Conservation (phyloP, 2,888 invertebrate genomes). For the Sialis fuliginosa region DNA sequence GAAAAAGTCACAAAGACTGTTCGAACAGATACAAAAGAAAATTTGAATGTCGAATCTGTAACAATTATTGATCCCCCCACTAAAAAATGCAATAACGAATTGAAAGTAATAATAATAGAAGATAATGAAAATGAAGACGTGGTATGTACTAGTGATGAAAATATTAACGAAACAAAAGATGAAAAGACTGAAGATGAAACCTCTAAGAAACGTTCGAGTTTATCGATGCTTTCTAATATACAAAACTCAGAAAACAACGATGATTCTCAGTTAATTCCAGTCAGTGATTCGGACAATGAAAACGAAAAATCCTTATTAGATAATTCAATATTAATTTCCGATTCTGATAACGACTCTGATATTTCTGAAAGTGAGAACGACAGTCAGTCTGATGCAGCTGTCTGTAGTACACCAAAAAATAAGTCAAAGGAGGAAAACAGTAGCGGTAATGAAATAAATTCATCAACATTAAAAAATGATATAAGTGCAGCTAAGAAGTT, state of each 20-base stretch:
- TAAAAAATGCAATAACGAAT: conserved; percentile 15
- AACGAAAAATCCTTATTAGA: background rate
- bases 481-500: conserved; percentile 13
- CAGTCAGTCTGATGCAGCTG: background rate
- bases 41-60: conserved; percentile 18
- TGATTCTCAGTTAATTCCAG: background rate
- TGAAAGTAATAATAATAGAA: conserved; percentile 15
- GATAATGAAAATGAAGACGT: conserved; percentile 4
- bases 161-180: conserved; percentile 7
- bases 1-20: conserved; percentile 19
- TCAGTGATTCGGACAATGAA: conserved; percentile 12
- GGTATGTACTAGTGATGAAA: conserved; percentile 8
- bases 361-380: background rate
- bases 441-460: conserved; percentile 1
- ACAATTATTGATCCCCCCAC: conserved; percentile 29
- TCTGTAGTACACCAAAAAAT: conserved; percentile 1
- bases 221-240: background rate
- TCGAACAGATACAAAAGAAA: conserved; percentile 5
- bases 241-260: background rate
- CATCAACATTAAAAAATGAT: conserved; percentile 1
- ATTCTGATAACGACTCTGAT: background rate
- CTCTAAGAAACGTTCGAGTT: background rate
- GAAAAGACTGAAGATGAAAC: conserved; percentile 6
- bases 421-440: conserved; percentile 7
- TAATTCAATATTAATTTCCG: no score